These are phyloP conservation scores for Ceramica pisi DNA, from an alignment of 2,888 invertebrate genomes.

Conservation along the genomic window DNA sequence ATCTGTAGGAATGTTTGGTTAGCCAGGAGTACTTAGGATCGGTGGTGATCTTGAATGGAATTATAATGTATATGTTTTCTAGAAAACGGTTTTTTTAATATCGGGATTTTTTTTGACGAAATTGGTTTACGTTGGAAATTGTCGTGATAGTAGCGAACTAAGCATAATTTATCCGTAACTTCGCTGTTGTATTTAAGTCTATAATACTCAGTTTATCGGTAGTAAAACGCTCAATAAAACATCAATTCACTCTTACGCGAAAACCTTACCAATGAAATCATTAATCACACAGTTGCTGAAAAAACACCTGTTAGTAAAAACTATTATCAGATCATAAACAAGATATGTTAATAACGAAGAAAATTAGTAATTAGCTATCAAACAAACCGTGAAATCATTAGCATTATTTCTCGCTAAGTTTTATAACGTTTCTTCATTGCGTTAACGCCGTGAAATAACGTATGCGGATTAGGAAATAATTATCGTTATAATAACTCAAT, in stretches of 20 bases:
- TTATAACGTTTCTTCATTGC: slow-evolving; percentile 43
- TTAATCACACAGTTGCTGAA: not conserved
- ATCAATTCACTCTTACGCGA: not conserved
- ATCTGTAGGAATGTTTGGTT: not conserved
- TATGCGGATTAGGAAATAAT: slow-evolving; percentile 51
- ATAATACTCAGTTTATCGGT: not conserved
- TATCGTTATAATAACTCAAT: slow-evolving; percentile 54
- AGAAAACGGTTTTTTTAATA: not conserved
- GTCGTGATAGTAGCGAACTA: not conserved
- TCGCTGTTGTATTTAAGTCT: not conserved
- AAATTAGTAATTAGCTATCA: slow-evolving; percentile 20
- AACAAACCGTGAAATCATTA: slow-evolving; percentile 54
- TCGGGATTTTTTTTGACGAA: not conserved
- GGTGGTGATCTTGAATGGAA: too few relatives aligned
- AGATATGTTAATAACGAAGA: slow-evolving; percentile 21
- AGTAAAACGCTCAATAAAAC: not conserved
- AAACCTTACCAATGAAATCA: not conserved
- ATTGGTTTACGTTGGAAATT: not conserved
- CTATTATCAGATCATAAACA: slow-evolving; percentile 17
- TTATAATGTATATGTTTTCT: not conserved
- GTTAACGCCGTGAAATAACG: slow-evolving; percentile 51
- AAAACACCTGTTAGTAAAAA: slow-evolving; percentile 4
- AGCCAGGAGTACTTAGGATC: not conserved
- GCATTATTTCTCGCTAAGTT: slow-evolving; percentile 22
- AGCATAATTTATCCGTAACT: not conserved